These are phyloP conservation scores for Zaprionus ghesquierei DNA, from an alignment of 1,140 invertebrate species.

Conservation along the genomic window DNA sequence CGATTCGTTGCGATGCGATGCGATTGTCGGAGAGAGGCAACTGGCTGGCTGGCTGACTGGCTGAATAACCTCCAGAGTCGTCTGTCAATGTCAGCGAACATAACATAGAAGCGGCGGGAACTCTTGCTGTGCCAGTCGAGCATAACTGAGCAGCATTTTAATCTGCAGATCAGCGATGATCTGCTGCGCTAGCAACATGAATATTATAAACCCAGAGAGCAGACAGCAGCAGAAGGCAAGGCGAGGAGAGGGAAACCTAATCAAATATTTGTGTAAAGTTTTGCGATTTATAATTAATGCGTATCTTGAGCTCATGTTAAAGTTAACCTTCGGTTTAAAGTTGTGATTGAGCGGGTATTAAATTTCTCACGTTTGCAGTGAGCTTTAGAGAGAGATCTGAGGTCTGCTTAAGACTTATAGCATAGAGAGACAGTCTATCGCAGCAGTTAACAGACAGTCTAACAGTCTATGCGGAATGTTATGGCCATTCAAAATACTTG, in stretches of 20 bases:
- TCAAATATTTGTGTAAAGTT: not conserved
- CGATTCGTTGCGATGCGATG: slow-evolving; percentile 7
- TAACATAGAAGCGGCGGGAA: slow-evolving; percentile 30
- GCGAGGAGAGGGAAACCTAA: not conserved
- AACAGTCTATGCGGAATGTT: no score
- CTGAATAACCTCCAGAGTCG: slow-evolving; percentile 51
- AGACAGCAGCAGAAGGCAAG: not conserved
- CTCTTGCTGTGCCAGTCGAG: slow-evolving; percentile 5
- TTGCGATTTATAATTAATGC: not conserved
- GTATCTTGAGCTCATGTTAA: not conserved
- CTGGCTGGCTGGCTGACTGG: not conserved
- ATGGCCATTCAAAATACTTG: no score
- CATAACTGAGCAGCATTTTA: slow-evolving; percentile 42
- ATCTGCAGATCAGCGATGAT: slow-evolving; percentile 21
- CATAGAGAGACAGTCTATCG: not conserved
- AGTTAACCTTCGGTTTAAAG: not conserved
- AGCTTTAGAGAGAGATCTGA: not conserved
- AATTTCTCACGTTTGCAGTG: not conserved
- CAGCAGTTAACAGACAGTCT: not conserved
- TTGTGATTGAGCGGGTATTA: not conserved
- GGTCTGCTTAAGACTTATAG: not conserved
- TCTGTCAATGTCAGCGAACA: slow-evolving; percentile 54
- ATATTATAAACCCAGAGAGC: not conserved
- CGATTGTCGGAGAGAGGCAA: not conserved
- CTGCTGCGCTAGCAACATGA: not conserved